Evolutionary conservation across 2,888 invertebrate genomes (phyloP).

Genomic region (Plebejus melissa): DNA sequence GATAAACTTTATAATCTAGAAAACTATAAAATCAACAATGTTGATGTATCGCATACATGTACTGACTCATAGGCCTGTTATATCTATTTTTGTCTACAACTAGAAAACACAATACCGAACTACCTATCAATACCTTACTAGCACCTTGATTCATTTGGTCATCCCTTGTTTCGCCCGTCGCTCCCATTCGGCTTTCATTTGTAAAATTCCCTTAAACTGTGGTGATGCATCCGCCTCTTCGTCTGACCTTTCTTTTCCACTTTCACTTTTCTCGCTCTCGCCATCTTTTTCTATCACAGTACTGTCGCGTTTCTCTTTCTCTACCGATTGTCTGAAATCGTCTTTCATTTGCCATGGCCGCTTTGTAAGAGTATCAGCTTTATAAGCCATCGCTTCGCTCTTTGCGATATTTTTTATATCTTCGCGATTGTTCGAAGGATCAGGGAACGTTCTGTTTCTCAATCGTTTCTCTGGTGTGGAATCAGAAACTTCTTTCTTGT

Average conservation of each 20-base stretch:
- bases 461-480: slow-evolving; percentile 73
- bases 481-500: slow-evolving; percentile 74
- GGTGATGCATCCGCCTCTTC: slow-evolving; percentile 67
- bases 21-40: slow-evolving; percentile 30
- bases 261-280: slow-evolving; percentile 56
- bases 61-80: slow-evolving; percentile 27
- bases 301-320: slow-evolving; percentile 62
- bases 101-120: slow-evolving; percentile 34
- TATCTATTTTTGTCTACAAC: slow-evolving; percentile 30
- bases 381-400: slow-evolving; percentile 62
- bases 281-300: slow-evolving; percentile 67
- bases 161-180: slow-evolving; percentile 85
- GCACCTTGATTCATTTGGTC: slow-evolving; percentile 78
- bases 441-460: slow-evolving; percentile 72
- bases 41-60: slow-evolving; percentile 29
- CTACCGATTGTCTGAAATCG: slow-evolving; percentile 59
- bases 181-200: slow-evolving; percentile 88
- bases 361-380: slow-evolving; percentile 69
- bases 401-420: slow-evolving; percentile 67
- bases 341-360: slow-evolving; percentile 66
- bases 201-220: slow-evolving; percentile 85
- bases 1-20: slow-evolving; percentile 24
- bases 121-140: slow-evolving; percentile 50
- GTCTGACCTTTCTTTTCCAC: slow-evolving; percentile 48
- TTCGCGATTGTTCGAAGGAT: slow-evolving; percentile 69